phyloP scores from a whole-genome alignment of 1,140 invertebrate genomes.

The Galendromus occidentalis region DNA sequence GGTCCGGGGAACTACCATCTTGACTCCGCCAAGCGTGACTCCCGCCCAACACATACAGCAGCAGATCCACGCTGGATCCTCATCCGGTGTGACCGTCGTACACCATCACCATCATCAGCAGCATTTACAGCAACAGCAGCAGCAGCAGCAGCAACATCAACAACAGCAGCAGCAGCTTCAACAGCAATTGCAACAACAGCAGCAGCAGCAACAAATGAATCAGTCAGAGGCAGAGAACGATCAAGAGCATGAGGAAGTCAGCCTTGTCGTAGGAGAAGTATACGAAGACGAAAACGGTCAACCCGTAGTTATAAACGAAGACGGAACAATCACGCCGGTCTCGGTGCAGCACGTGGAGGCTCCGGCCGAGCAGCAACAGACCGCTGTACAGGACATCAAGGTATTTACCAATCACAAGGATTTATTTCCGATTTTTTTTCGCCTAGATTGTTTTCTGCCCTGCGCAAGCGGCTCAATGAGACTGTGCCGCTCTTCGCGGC shows the following conservation, averaged over 20 bases:
- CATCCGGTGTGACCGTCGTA: not conserved
- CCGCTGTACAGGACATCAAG: not conserved
- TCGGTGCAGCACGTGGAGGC: not conserved
- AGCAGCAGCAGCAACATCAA: not conserved
- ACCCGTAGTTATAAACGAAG: not conserved
- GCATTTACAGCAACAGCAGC: not conserved
- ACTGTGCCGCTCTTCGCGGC: no score
- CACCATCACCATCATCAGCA: not conserved
- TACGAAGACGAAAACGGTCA: slow-evolving; percentile 10
- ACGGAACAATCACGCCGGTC: not conserved
- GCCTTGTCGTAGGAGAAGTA: not conserved
- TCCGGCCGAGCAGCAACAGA: not conserved
- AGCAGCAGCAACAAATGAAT: not conserved
- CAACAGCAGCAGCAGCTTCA: not conserved
- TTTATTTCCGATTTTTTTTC: no score
- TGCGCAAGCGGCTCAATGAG: no score
- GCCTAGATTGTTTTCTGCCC: no score
- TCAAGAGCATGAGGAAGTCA: not conserved
- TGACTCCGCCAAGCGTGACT: not conserved
- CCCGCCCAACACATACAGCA: slow-evolving; percentile 6
- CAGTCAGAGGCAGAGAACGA: not conserved
- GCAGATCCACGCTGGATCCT: not conserved
- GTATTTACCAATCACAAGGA: not conserved
- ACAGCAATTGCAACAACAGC: not conserved
- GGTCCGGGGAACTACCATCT: slow-evolving; percentile 1